Percentiles rank a stretch among this genome's conserved stretches.
Evolutionary conservation across 2,888 invertebrate species (phyloP).

Genomic region (Drosophila bunnanda): DNA sequence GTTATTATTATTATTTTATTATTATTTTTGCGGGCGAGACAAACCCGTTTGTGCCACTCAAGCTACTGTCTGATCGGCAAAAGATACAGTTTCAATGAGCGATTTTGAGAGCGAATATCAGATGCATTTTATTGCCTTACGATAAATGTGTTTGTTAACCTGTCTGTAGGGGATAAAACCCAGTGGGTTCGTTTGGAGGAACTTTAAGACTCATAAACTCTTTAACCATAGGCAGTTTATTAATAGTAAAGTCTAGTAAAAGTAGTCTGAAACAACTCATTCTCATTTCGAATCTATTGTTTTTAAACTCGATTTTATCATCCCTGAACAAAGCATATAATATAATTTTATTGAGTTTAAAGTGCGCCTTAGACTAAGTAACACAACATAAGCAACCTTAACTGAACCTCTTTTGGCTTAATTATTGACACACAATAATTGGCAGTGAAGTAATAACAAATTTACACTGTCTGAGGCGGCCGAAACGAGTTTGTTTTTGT

Average conservation of each 20-base stretch:
- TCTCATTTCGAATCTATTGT: too few relatives aligned
- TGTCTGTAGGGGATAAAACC: not conserved
- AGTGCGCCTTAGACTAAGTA: constrained; percentile 3
- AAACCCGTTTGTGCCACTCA: constrained; percentile 28
- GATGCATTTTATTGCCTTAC: constrained; percentile 11
- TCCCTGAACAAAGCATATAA: not conserved
- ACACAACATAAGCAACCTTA: constrained; percentile 14
- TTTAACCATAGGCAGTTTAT: too few relatives aligned
- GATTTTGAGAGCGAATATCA: constrained; percentile 4
- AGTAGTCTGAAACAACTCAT: not conserved
- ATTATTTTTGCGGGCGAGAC: constrained; percentile 7
- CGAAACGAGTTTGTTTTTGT: constrained; percentile 26
- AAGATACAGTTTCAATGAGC: constrained; percentile 36
- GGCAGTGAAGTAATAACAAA: constrained; percentile 35
- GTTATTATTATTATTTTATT: constrained; percentile 2
- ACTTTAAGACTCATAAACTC: not conserved
- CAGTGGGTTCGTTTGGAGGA: not conserved
- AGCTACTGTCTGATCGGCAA: constrained; percentile 15
- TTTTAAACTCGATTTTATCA: not conserved
- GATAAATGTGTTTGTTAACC: constrained; percentile 22
- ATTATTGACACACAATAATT: constrained; percentile 36
- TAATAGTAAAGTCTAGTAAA: not conserved
- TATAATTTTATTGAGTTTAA: not conserved
- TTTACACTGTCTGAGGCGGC: constrained; percentile 21
- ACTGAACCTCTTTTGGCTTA: constrained; percentile 28